These are phyloP conservation scores for Ctenomys sociabilis DNA, from an alignment of 2,113 vertebrate genomes.

Conservation along the genomic window DNA sequence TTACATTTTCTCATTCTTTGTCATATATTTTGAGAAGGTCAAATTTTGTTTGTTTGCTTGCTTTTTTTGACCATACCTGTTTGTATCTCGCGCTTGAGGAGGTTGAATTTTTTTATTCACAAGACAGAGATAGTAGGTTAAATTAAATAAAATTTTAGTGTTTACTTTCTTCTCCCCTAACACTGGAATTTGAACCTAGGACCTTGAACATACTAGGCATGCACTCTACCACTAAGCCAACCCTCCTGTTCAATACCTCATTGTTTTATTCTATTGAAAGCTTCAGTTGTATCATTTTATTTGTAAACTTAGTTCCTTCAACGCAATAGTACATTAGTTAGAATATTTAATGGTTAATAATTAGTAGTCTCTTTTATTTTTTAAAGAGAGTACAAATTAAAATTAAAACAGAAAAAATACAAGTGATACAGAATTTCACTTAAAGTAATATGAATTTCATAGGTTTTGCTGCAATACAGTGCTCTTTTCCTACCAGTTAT, in stretches of 20 bases:
- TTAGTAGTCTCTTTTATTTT: neutral
- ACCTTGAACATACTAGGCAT: neutral
- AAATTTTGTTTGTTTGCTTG: neutral
- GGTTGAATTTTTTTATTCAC: neutral
- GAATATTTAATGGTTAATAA: neutral
- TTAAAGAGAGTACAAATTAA: too few species aligned
- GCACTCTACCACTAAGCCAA: neutral
- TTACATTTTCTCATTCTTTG: neutral
- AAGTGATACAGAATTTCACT: too few species aligned
- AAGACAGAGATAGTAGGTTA: neutral
- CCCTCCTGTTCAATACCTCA: neutral
- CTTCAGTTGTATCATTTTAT: neutral
- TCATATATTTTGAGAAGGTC: neutral
- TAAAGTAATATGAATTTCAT: too few species aligned
- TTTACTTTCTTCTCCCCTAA: neutral
- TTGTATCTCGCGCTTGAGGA: neutral
- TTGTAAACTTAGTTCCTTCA: neutral
- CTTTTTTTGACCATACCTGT: neutral
- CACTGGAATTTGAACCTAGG: too few species aligned
- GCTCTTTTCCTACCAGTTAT: too few species aligned
- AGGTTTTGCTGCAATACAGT: too few species aligned
- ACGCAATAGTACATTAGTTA: neutral
- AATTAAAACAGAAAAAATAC: neutral
- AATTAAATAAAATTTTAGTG: neutral
- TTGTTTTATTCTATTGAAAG: neutral